Base-by-base conservation (phyloP, 2,888 invertebrate genomes). In the Druceiella hillmani region DNA sequence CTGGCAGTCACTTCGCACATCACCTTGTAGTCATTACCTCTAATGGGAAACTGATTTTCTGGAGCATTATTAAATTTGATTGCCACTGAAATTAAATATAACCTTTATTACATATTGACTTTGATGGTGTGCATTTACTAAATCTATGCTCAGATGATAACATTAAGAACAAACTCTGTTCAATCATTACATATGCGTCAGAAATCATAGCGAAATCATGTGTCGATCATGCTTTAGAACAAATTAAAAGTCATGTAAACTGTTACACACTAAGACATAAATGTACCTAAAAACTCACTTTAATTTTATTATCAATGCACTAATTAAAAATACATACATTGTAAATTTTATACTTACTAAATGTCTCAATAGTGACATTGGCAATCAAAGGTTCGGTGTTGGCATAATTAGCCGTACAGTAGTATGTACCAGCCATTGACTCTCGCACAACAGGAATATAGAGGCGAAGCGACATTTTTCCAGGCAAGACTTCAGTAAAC, bases 61-160 rank as follows among this genome's bases (percentile, higher is more conserved):
- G 91, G 89, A 1, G 91, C 91, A 59, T 92, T 84, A 9, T 80
- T 81, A 81, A 87, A 89, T 44, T 84, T 87, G 41, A 93, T 89
- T 25, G 86, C 84, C 57, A 86, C 91, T 91, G 63, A 37, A 66
- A 59, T 50, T 41, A 33, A 17, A 15, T 27, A 43, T 28, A 15
- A 22, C 29, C 5, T 20, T 33, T 17, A 6, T 25, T 12, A 25
- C 25, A 58, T 56, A 11, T 25, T 36, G 31, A 45, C 17, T 11
- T 37, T 7, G 11, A n/a, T 5, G 13, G n/a, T 5, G 16, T n/a
- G 11, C 6, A 15, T 5, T 4, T n/a, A 27, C 27, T 10, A 27
- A n/a, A 10, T 10, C 27, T 27, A n/a, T n/a, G 9, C 27, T 5
- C 6, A 6, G 27, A 9, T 12, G n/a, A 5, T n/a, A 11, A 29